phyloP scores from a whole-genome alignment of 2,797 vertebrate species.

The Zalophus californianus region DNA sequence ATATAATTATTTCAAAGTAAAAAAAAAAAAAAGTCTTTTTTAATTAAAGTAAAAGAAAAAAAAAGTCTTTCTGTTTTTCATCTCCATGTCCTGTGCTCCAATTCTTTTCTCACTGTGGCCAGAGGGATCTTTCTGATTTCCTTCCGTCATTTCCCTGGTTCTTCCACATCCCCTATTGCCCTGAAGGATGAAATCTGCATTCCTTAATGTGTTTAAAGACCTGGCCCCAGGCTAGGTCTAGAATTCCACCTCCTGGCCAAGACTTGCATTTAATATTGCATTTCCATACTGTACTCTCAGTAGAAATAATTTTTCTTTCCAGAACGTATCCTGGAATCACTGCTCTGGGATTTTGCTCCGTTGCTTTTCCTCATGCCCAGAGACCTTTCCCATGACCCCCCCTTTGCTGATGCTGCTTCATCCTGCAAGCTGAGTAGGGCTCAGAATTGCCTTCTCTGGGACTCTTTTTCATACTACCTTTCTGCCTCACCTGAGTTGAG shows the following conservation, averaged over 20 bases:
- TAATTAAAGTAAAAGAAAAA: not conserved
- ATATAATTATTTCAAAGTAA: not conserved
- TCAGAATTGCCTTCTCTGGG: not conserved
- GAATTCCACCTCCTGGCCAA: not conserved
- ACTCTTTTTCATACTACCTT: not conserved
- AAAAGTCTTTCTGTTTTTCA: not conserved
- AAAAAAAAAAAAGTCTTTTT: not conserved
- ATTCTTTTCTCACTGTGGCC: not conserved
- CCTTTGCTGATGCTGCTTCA: not conserved
- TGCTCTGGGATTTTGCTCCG: not conserved
- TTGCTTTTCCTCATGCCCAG: not conserved
- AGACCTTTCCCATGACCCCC: not conserved
- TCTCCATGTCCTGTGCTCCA: not conserved
- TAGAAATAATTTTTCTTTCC: not conserved
- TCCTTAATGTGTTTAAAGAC: not conserved
- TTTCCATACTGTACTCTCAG: not conserved
- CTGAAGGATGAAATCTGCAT: not conserved
- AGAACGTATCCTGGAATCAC: not conserved
- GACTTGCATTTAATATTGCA: not conserved
- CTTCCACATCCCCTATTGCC: accelerated
- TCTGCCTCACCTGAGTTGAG: not conserved
- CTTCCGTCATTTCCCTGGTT: not conserved
- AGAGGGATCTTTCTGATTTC: not conserved
- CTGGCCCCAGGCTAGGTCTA: not conserved
- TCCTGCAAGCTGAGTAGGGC: not conserved